phyloP scores from a whole-genome alignment of 2,113 vertebrate species.

The Entomyzon cyanotis region DNA sequence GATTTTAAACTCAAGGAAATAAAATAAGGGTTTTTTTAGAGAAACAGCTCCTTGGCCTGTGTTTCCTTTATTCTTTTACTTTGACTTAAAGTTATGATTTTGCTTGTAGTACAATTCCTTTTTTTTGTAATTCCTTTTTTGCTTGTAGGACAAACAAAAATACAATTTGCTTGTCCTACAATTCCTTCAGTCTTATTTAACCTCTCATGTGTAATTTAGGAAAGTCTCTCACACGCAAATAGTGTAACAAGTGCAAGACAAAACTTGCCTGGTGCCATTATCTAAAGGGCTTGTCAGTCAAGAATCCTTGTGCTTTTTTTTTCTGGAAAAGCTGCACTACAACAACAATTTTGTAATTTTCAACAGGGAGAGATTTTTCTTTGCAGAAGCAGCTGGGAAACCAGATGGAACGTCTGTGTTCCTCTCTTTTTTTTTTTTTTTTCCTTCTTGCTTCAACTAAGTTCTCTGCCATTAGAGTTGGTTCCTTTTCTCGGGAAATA shows the following conservation, averaged over 20 bases:
- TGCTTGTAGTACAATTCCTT: too few relatives aligned
- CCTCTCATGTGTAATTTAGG: neutral
- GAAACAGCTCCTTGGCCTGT: neutral
- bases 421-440: neutral
- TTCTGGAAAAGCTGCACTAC: neutral
- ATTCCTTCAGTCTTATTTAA: neutral
- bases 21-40: neutral
- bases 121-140: too few relatives aligned
- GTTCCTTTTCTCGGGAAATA: neutral
- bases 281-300: neutral
- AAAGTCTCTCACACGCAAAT: neutral
- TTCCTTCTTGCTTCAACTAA: neutral
- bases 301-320: neutral
- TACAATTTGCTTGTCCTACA: too few relatives aligned
- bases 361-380: neutral
- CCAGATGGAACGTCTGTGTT: conserved; percentile 35
- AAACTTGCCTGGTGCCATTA: conserved; percentile 33
- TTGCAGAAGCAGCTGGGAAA: conserved; percentile 51
- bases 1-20: neutral
- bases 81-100: neutral
- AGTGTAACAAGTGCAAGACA: neutral
- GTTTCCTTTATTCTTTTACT: neutral
- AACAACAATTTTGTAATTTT: conserved; percentile 61
- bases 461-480: neutral
- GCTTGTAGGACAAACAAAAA: too few relatives aligned